Evolutionary conservation across 2,888 invertebrate genomes (phyloP), one percentile per base, ranked within the genome.

Genomic region (Opisthograptis luteolata): DNA sequence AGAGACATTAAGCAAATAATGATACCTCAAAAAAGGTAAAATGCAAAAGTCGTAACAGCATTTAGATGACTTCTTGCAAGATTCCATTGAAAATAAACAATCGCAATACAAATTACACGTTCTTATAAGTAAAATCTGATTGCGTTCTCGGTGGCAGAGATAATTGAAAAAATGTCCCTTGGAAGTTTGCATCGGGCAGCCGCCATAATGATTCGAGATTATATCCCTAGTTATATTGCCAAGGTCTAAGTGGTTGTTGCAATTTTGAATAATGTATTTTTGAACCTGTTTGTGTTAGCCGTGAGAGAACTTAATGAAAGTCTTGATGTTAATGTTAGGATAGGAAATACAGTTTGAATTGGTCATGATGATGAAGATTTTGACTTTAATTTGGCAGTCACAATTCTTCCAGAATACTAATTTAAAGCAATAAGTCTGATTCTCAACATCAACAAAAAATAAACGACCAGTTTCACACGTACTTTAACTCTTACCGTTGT

Each of bases 111-210:
- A 60, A 62, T 66, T 71, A 70, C 66, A 72, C 61, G 60, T 51
- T 56, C 41, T 52, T 78, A 79, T 78, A 79, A 80, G 76, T 35
- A 77, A 75, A 73, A 76, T 77, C 68, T 78, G 77, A 84, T 84
- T 84, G 81, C 79, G 73, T 69, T 77, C 70, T 73, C 74, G 77
- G 84, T 79, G 78, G 79, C 74, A 52, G 56, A 66, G 67, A 68
- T 87, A 87, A 87, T 87, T 87, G 86, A 50, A 50, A 50, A 51
- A 54, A 55, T 85, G 86, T 86, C 86, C 70, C 76, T 77, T 78
- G 22, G 76, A 74, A 81, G 73, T 80, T 79, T 77, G 74, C 75
- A 68, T 72, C 70, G 65, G 60, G 58, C 59, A 64, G 49, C 61
- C 52, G 54, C 55, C 61, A 52, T 82, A 84, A 85, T 85, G 74